Evolutionary conservation across 2,113 vertebrate genomes (phyloP), one percentile per base, ranked within the genome.

Genomic region (Cygnus buccinator): DNA sequence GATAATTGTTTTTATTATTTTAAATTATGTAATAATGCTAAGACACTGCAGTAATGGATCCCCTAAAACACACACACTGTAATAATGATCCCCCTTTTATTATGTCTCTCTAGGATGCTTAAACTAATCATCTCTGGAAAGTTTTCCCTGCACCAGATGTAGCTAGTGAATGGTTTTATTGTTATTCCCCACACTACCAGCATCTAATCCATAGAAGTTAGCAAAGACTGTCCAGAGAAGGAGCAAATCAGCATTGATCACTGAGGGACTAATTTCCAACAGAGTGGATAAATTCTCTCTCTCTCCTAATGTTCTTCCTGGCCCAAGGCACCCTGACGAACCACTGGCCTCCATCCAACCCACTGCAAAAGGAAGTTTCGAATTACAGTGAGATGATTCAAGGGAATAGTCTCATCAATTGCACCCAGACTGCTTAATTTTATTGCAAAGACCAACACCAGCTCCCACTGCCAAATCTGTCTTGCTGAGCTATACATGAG

Each of bases 291-390:
- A 95, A 95, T 94, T 80, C 3, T 16, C 37, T 91, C 72, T 92
- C 71, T 89, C 73, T 95, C 71, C 84, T 97, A 94, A 97, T 95
- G 92, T 89, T 97, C 91, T 94, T 96, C 93, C 92, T 95, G 95
- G 89, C 96, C 91, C 91, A 92, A 93, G 90, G 75, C 92, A 89
- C 65, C 71, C 78, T 85, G 71, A 90, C 6, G 6, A 97, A 93
- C 87, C 74, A 43, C 80, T 95, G 92, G 96, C 94, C 77, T 95
- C 70, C 50, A 81, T 97, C 94, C 94, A 96, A 79, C 25, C 77
- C 9, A 4, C 72, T 79, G 77, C 0, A 1, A 95, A 83, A 95
- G 94, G 92, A 96, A 97, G 91, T n/a, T n/a, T n/a, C n/a, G 87
- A 79, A 87, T 93, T 91, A 70, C 55, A 55, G 73, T 4, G 74